Percentiles rank a stretch among this genome's conserved stretches.
Evolutionary conservation across 2,113 vertebrate species (phyloP).

Genomic region (Spizaetus ornatus): DNA sequence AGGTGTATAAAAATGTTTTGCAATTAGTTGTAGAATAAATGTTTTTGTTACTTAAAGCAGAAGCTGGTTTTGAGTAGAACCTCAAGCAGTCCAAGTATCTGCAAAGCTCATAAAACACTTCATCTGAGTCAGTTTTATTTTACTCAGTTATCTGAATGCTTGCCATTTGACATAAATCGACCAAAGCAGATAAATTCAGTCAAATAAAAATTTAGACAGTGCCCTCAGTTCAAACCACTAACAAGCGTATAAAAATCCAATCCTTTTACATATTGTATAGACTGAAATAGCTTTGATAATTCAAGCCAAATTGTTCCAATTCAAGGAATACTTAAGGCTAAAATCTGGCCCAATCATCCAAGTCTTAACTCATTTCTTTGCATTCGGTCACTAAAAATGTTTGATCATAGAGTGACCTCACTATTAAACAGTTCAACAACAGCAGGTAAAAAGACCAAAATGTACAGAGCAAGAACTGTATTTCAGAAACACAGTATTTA

Average conservation of each 20-base stretch:
- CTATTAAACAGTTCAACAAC: neutral
- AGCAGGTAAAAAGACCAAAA: neutral
- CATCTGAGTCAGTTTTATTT: neutral
- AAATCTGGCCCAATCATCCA: neutral
- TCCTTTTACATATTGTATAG: neutral
- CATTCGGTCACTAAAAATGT: neutral
- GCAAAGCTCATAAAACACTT: neutral
- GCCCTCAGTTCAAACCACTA: neutral
- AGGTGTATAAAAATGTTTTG: neutral
- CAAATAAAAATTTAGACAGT: neutral
- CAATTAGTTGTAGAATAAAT: neutral
- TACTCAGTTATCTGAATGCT: neutral
- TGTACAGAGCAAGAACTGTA: neutral
- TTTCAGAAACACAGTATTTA: neutral
- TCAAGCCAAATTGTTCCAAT: neutral
- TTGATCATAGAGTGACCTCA: neutral
- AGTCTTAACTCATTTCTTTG: neutral
- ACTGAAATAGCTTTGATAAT: neutral
- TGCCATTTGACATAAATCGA: neutral
- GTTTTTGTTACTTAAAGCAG: neutral
- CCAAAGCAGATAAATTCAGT: neutral
- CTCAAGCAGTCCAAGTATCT: neutral
- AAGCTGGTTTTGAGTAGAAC: neutral
- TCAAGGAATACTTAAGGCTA: neutral
- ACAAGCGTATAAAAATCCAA: neutral